Conservation (phyloP, 2,888 invertebrate species). For the Liopterus haemorrhoidalis region DNA sequence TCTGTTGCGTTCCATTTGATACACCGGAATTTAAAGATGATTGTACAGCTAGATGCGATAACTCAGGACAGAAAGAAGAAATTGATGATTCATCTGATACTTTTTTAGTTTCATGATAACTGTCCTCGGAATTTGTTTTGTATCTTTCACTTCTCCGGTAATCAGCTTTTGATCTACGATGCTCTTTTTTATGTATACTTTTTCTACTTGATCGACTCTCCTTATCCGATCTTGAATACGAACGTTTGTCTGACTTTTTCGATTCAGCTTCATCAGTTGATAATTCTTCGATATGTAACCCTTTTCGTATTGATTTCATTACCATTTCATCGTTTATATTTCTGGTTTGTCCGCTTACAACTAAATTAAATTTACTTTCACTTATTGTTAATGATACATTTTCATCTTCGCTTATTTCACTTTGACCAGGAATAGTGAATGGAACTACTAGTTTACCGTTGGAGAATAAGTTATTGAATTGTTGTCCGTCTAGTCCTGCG, state of each 20-base stretch:
- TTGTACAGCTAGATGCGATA: slow-evolving; percentile 44
- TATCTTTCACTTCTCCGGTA: slow-evolving; percentile 29
- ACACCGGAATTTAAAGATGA: slow-evolving; percentile 47
- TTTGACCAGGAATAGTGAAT: slow-evolving; percentile 28
- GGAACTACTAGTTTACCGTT: slow-evolving; percentile 42
- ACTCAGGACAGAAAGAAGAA: slow-evolving; percentile 45
- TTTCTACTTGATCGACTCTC: slow-evolving; percentile 35
- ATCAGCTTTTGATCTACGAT: slow-evolving; percentile 21
- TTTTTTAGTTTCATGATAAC: slow-evolving; percentile 31
- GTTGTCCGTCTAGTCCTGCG: slow-evolving; percentile 48
- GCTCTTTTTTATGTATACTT: slow-evolving; percentile 30
- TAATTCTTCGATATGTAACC: slow-evolving; percentile 18
- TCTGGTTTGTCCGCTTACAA: slow-evolving; percentile 37
- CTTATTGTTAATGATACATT: slow-evolving; percentile 45
- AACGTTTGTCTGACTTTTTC: slow-evolving; percentile 13
- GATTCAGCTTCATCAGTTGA: slow-evolving; percentile 17
- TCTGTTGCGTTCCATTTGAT: slow-evolving; percentile 46
- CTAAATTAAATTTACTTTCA: slow-evolving; percentile 40
- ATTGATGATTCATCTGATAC: slow-evolving; percentile 42
- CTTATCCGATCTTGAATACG: slow-evolving; percentile 16
- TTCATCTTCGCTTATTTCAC: slow-evolving; percentile 41
- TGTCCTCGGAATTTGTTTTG: slow-evolving; percentile 25
- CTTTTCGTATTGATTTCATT: slow-evolving; percentile 41
- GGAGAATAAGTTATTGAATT: slow-evolving; percentile 40
- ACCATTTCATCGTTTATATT: slow-evolving; percentile 43